These are phyloP conservation scores for Orbicella faveolata DNA, from an alignment of 64 coral and sea anemone species.

Conservation along the genomic window DNA sequence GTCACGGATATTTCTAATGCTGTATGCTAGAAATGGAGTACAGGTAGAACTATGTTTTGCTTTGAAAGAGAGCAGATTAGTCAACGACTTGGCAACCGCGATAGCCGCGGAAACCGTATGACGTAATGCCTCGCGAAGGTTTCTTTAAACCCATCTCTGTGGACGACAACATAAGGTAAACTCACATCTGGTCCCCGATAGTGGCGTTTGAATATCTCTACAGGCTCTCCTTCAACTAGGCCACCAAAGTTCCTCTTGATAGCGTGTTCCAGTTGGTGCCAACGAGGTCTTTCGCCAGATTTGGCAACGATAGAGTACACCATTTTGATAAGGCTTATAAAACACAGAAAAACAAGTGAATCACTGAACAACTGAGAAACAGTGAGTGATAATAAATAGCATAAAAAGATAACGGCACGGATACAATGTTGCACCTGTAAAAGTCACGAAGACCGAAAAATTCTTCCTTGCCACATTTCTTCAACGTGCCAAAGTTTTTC, in stretches of 20 bases:
- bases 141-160: too few species aligned
- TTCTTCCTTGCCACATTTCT: slow-evolving; percentile 69
- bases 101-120: too few species aligned
- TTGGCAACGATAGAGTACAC: slow-evolving; percentile 75
- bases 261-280: slow-evolving; percentile 70
- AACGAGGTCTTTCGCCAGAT: slow-evolving; percentile 20
- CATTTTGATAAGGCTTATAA: slow-evolving; percentile 86
- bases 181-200: not conserved
- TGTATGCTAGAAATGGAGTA: too few species aligned
- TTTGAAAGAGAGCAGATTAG: too few species aligned
- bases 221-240: slow-evolving; percentile 66
- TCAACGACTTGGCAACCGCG: too few species aligned
- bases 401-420: not conserved
- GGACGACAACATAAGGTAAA: not conserved
- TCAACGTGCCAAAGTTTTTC: slow-evolving; percentile 68
- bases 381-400: not conserved
- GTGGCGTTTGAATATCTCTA: slow-evolving; percentile 46
- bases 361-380: not conserved
- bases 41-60: too few species aligned
- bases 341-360: not conserved
- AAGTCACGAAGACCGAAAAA: slow-evolving; percentile 96
- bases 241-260: slow-evolving; percentile 94
- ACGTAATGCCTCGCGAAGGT: too few species aligned
- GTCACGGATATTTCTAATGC: too few species aligned
- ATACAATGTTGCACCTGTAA: slow-evolving; percentile 71